Base-by-base conservation (phyloP, 2,888 invertebrate species). In the Dasysyrphus albostriatus region DNA sequence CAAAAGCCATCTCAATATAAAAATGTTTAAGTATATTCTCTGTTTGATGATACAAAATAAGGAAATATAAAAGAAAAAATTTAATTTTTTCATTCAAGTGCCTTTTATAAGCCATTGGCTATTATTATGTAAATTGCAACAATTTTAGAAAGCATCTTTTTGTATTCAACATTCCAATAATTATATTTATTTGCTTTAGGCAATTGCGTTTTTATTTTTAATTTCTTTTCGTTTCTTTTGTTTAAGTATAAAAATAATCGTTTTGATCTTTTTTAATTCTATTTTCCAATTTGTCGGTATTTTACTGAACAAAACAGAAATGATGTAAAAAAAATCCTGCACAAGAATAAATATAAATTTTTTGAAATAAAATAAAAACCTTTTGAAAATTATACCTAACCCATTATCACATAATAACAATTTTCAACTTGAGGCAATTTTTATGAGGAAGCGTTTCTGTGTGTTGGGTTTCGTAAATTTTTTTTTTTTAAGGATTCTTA, bases 321-420 rank as follows among this genome's bases (percentile, higher is more conserved):
- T 44, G 2, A 44, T 44, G 44, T 32, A 32, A 32, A 54, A 19
- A 24, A 63, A 14, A 34, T 2, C n/a, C n/a, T 0, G n/a, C 5
- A 47, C 24, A 29, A 42, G 29, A 72, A n/a, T 44, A 63, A 54
- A 32, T n/a, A 42, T 10, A 6, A 32, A 59, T 5, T 14, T 44
- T 16, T 32, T 32, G 6, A 3, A 10, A 4, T 8, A 12, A 12
- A 73, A 73, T 73, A 80, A 80, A 70, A 65, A 59, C 51, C 70
- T 37, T 75, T 75, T 32, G 79, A 76, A 84, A 84, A 80, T 72
- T 80, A 24, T 24, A 65, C 58, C 51, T 76, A 65, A 80, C 75
- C 65, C 72, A 80, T 84, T 65, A 84, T 72, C 83, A 65, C 76
- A 84, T 84, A 84, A 84, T 79, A 79, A 84, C 65, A 72, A 80